These are phyloP conservation scores for Noctuana brunneofusca DNA, from an alignment of 2,888 invertebrate genomes.

Conservation along the genomic window DNA sequence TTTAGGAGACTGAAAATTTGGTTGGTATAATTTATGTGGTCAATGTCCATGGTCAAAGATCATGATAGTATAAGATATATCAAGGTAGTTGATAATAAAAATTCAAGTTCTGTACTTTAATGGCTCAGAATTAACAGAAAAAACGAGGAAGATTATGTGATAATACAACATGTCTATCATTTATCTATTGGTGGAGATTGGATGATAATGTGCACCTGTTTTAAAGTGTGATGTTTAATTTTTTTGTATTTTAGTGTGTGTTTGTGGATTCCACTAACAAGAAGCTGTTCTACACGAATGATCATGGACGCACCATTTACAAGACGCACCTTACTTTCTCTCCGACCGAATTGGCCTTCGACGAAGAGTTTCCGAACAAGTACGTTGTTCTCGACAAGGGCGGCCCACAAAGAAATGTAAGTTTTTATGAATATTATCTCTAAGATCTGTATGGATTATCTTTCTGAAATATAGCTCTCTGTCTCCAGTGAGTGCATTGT, in stretches of 20 bases:
- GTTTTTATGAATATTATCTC: constrained; percentile 22
- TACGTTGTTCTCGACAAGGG: constrained; percentile 90
- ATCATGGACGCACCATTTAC: constrained; percentile 87
- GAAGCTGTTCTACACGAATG: constrained; percentile 88
- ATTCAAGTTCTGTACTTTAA: no score
- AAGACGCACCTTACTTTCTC: constrained; percentile 86
- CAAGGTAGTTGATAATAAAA: no score
- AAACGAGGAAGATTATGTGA: no score
- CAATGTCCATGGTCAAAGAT: no score
- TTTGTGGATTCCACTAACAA: constrained; percentile 92
- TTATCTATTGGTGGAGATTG: no score
- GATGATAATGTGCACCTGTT: neutral
- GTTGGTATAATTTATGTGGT: no score
- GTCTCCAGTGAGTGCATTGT: no score
- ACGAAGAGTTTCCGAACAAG: constrained; percentile 86
- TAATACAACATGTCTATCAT: no score
- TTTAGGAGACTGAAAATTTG: no score
- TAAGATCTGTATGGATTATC: neutral
- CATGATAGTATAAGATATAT: no score
- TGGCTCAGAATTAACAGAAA: no score
- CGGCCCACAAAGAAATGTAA: constrained; percentile 80
- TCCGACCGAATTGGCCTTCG: constrained; percentile 90
- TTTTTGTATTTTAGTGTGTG: constrained; percentile 84
- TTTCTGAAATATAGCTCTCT: neutral
- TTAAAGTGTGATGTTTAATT: neutral